Evolutionary conservation across 2,113 vertebrate genomes (phyloP), one percentile per base, ranked within the genome.

Genomic region (Smithornis capensis): DNA sequence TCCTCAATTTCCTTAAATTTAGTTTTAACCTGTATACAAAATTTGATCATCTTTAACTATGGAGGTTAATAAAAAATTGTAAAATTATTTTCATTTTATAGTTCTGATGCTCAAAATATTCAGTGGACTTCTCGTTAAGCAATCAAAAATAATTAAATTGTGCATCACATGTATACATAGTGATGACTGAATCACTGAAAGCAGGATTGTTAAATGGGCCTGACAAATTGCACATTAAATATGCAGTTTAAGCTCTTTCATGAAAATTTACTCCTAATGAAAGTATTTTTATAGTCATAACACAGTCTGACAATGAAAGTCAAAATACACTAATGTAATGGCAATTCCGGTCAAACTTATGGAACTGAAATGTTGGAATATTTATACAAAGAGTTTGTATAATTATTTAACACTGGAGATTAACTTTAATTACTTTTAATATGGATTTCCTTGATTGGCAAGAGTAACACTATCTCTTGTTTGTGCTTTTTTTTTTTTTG

Each of bases 91-190:
- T 83, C n/a, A 33, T 80, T 90, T 63, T 82, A 56, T 23, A 71
- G 44, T 49, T 92, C 8, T 84, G 52, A 65, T 1, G 7, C 74
- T 93, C 40, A 91, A 82, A 90, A 85, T 71, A 24, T 52, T 53
- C 19, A 59, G 15, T 82, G 65, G 44, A 71, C 87, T 93, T 87
- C 94, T 93, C 53, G 60, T 87, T 79, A 90, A 87, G 40, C 62
- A 87, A 82, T 94, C 74, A 78, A 68, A 94, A 91, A 21, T 70
- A 87, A 91, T 91, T 74, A 95, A 95, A 90, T 93, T 90, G 82
- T 69, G 74, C 75, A 73, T 91, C 91, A 68, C 56, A 79, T 82
- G 60, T 84, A 55, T 67, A 89, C 35, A 63, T 50, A 40, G 47
- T 88, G 60, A 87, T 84, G 65, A 89, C 2, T 75, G 69, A 68